Evolutionary conservation across 2,888 invertebrate genomes (phyloP).

Genomic region (Polyploca ridens): DNA sequence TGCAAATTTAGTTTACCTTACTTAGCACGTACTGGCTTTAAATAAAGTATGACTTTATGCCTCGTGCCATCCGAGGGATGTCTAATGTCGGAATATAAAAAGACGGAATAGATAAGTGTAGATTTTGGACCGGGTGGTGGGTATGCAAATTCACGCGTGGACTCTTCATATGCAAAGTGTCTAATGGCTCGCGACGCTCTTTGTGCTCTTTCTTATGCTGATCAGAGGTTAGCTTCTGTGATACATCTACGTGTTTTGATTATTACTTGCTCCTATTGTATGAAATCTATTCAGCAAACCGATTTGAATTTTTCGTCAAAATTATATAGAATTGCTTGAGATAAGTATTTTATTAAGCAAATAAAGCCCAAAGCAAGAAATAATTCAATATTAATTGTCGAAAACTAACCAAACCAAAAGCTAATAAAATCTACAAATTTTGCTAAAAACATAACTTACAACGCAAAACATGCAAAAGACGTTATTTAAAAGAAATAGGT

Average conservation of each 20-base stretch:
- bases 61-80: slow-evolving; percentile 65
- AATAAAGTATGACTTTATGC: slow-evolving; percentile 58
- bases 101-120: slow-evolving; percentile 65
- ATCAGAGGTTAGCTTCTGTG: slow-evolving; percentile 41
- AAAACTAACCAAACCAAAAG: background rate
- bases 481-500: too few relatives aligned
- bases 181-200: slow-evolving; percentile 63
- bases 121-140: slow-evolving; percentile 65
- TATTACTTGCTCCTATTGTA: slow-evolving; percentile 30
- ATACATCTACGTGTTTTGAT: slow-evolving; percentile 47
- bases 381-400: background rate
- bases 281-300: background rate
- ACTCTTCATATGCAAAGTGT: slow-evolving; percentile 79
- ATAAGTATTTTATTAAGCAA: background rate
- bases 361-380: background rate
- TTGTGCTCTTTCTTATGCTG: slow-evolving; percentile 67
- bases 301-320: background rate
- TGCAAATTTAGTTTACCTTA: slow-evolving; percentile 73
- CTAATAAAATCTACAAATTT: too few relatives aligned
- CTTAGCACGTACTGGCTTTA: slow-evolving; percentile 66
- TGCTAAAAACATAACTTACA: too few relatives aligned
- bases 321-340: background rate
- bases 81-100: slow-evolving; percentile 62
- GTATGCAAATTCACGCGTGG: slow-evolving; percentile 81
- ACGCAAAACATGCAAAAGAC: too few relatives aligned